Evolutionary conservation across 2,113 vertebrate species (phyloP).

Genomic region (Phrynosoma platyrhinos): DNA sequence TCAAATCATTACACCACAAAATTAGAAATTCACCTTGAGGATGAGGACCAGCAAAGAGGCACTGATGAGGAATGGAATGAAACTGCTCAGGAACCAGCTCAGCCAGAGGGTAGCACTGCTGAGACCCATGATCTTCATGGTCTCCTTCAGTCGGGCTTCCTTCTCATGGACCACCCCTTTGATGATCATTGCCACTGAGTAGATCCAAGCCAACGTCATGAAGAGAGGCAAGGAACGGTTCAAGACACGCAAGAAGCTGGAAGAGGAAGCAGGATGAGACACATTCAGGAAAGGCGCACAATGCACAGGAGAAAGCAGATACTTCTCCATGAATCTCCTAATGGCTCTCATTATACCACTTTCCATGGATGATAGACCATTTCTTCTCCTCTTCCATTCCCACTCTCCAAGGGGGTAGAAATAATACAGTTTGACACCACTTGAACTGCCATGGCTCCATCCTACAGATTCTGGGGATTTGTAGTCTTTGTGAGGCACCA

Average conservation of each 20-base stretch:
- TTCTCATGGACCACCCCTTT: slow-evolving; percentile 93
- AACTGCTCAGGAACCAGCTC: slow-evolving; percentile 92
- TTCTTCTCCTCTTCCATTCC: too few species aligned
- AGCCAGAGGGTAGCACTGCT: slow-evolving; percentile 85
- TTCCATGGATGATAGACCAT: too few species aligned
- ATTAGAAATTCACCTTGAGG: slow-evolving; percentile 80
- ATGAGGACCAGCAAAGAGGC: slow-evolving; percentile 82
- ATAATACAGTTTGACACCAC: too few species aligned
- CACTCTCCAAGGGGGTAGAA: too few species aligned
- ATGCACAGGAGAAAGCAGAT: not conserved
- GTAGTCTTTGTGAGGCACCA: too few species aligned
- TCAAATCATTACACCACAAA: too few species aligned
- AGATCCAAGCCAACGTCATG: slow-evolving; percentile 93
- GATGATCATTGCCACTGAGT: slow-evolving; percentile 92
- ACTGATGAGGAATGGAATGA: slow-evolving; percentile 87
- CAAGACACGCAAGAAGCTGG: slow-evolving; percentile 88
- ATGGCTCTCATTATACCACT: too few species aligned
- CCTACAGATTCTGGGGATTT: too few species aligned
- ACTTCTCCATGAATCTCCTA: too few species aligned
- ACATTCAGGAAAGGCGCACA: not conserved
- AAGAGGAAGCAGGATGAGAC: too few species aligned
- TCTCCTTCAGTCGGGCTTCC: slow-evolving; percentile 89
- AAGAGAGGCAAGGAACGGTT: slow-evolving; percentile 90
- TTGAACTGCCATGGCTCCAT: too few species aligned
- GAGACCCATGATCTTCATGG: slow-evolving; percentile 92